These are phyloP conservation scores for Carlito syrichta DNA, from an alignment of 2,113 vertebrate species.

Conservation along the genomic window DNA sequence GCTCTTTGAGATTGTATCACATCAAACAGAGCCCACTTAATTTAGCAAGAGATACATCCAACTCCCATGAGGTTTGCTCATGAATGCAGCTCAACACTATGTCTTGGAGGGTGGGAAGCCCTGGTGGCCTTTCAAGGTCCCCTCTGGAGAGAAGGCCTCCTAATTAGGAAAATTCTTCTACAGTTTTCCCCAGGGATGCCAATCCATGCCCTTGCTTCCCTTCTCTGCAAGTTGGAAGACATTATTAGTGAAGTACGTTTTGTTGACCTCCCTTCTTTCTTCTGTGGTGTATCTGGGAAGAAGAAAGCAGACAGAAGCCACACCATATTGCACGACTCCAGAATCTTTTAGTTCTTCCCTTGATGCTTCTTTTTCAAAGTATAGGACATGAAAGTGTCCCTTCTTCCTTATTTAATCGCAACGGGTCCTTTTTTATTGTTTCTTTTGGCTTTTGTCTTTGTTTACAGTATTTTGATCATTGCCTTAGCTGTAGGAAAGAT, in stretches of 20 bases:
- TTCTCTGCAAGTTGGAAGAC: background rate
- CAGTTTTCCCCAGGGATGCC: background rate
- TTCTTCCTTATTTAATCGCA: background rate
- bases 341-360: background rate
- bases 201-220: background rate
- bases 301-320: background rate
- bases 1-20: background rate
- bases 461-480: background rate
- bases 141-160: background rate
- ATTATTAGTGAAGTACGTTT: background rate
- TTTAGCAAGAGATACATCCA: background rate
- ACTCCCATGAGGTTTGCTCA: background rate
- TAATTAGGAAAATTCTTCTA: background rate
- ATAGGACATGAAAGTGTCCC: background rate
- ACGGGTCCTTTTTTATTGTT: background rate
- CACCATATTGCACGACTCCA: background rate
- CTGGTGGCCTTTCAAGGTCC: background rate
- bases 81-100: rapidly evolving
- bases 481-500: background rate
- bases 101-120: background rate
- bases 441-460: background rate
- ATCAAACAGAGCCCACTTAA: no score
- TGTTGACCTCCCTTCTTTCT: background rate
- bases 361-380: background rate
- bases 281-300: background rate